Evolutionary conservation across 2,888 invertebrate genomes (phyloP).

Genomic region (Trachelus stipa): DNA sequence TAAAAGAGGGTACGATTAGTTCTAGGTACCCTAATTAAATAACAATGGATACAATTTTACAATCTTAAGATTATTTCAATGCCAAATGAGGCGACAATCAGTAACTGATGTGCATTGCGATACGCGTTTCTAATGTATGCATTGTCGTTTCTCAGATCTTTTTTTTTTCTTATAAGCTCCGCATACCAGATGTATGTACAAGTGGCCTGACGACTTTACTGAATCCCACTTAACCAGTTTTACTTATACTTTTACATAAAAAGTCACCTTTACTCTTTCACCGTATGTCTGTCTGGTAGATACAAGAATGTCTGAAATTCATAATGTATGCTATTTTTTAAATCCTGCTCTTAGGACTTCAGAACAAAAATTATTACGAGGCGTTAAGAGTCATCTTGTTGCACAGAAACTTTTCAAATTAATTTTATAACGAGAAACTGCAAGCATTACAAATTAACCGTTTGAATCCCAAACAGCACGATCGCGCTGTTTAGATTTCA

Average conservation of each 20-base stretch:
- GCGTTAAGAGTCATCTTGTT: neutral
- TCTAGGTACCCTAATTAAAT: neutral
- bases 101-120: neutral
- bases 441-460: neutral
- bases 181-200: neutral
- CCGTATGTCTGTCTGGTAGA: neutral
- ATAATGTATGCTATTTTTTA: neutral
- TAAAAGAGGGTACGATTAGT: neutral
- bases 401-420: neutral
- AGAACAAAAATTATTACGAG: neutral
- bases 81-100: neutral
- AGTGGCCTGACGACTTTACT: neutral
- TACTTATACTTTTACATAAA: neutral
- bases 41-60: neutral
- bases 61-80: neutral
- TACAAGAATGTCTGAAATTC: neutral
- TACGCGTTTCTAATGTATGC: neutral
- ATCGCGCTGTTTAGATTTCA: no score
- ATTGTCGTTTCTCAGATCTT: neutral
- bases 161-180: neutral
- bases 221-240: neutral
- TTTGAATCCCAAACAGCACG: no score
- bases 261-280: neutral
- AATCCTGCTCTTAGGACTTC: neutral
- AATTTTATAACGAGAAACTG: neutral